Evolutionary conservation across 2,797 vertebrate species (phyloP), one percentile per base, ranked within the genome.

Genomic region (Psittacula derbiana): DNA sequence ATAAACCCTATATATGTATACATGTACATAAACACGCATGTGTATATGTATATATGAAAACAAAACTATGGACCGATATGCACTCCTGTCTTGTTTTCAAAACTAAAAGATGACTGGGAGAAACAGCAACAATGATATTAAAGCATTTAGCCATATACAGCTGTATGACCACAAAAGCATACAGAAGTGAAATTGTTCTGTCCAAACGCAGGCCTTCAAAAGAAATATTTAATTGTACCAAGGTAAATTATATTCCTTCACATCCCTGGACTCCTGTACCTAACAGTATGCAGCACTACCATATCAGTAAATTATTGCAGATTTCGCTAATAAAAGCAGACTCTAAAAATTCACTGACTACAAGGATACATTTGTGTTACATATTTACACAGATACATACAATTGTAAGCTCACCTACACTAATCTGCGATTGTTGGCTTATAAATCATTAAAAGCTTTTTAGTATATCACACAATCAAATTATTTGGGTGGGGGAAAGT

Each of bases 1-100:
- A 61, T 36, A 64, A 64, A 50, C 2, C 12, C 40, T 27, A 2
- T 11, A 17, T 2, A 10, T 1, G 3, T 27, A n/a, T 1, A 19
- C 17, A 52, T 18, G 17, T 2, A 80, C 6, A 3, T 4, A 47
- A 24, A 25, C 36, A 36, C 1, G 1, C 2, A 1, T 6, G 17
- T 24, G 50, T 9, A 12, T 9, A 13, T 2, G 24, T 10, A 25
- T 10, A 31, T 16, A 40, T 7, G 19, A 4, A 62, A 80, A 66
- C 17, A 72, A 36, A 40, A 30, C 7, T 70, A 64, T 6, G 31
- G 73, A 38, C 6, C 6, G 24, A 14, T 7, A 67, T 2, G 25
- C 50, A 71, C 40, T 74, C 60, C 69, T 83, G 62, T 36, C 67
- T 17, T 43, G 31, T 16, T n/a, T 80, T 57, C 67, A 86, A 67